Evolutionary conservation across 1,140 invertebrate genomes (phyloP), one percentile per base, ranked within the genome.

Genomic region (Aradophagus sp.): DNA sequence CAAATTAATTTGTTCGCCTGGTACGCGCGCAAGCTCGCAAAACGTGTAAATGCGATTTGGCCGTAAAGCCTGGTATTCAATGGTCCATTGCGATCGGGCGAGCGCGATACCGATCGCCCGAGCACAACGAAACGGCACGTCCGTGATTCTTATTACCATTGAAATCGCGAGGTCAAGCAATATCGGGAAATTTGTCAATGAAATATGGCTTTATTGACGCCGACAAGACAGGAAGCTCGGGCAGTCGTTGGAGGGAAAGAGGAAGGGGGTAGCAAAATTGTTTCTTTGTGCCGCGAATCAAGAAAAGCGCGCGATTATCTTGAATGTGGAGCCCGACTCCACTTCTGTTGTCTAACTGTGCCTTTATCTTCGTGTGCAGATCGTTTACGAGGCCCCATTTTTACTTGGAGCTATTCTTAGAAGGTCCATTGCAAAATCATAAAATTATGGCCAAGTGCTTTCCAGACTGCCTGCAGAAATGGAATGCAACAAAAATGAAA

Each of bases 401-500:
- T 58, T 52, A 52, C 58, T 55, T 70, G 52, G 58, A 63, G 45
- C 47, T 58, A 70, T 70, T 70, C 67, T 63, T 63, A 63, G 67
- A 70, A 63, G 67, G 67, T 50, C 53, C 52, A 58, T 70, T 59
- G 67, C 59, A 15, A 70, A 70, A 69, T 69, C 66, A 69, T 69
- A 58, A 63, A 63, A 63, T 63, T 62, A 62, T 58, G 42, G 58
- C 50, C 35, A 56, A 63, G 44, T 62, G 66, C 42, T 53, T 8
- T 44, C n/a, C 35, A 16, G 23, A 44, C 34, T 36, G 47, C 27
- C 19, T 17, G 8, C 31, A 39, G 42, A 63, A 63, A 38, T 63
- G 50, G 52, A 53, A 62, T 44, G 66, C 66, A 55, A 42, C 66
- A 61, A 69, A 68, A 69, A 62, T 69, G 56, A 56, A 69, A 35